phyloP scores from a whole-genome alignment of 2,797 vertebrate genomes.

The Enteromius fasciolatus region DNA sequence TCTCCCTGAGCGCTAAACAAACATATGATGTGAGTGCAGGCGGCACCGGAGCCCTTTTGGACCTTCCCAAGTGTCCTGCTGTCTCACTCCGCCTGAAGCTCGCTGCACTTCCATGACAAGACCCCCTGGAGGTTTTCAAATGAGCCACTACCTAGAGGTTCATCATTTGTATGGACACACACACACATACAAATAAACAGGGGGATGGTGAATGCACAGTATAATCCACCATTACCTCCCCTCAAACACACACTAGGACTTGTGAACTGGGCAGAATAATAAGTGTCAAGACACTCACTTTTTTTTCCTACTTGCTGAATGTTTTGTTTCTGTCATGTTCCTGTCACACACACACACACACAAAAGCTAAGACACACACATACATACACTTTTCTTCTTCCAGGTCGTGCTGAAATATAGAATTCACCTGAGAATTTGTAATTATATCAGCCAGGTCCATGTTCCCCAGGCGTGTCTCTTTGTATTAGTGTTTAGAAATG shows the following conservation, averaged over 20 bases:
- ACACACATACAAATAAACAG: constrained; percentile 26
- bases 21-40: constrained; percentile 53
- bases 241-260: constrained; percentile 67
- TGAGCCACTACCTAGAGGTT: constrained; percentile 33
- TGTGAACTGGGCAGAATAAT: constrained; percentile 70
- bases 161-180: constrained; percentile 33
- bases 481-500: constrained; percentile 77
- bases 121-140: constrained; percentile 54
- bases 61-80: constrained; percentile 52
- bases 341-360: constrained; percentile 37
- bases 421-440: constrained; percentile 77
- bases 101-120: constrained; percentile 51
- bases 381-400: constrained; percentile 5
- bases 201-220: constrained; percentile 33
- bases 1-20: constrained; percentile 55
- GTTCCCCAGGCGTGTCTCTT: constrained; percentile 73
- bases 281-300: constrained; percentile 73
- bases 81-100: constrained; percentile 31
- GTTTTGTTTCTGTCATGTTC: constrained; percentile 75
- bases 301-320: constrained; percentile 74
- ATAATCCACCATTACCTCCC: constrained; percentile 62
- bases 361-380: constrained; percentile 13
- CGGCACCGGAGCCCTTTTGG: constrained; percentile 37
- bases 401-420: constrained; percentile 73
- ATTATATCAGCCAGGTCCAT: constrained; percentile 77